A percentile compares a stretch with the other conserved stretches of the same genome.
Evolutionary conservation across 2,888 invertebrate species (phyloP).

Genomic region (Oxystoma pomonae): DNA sequence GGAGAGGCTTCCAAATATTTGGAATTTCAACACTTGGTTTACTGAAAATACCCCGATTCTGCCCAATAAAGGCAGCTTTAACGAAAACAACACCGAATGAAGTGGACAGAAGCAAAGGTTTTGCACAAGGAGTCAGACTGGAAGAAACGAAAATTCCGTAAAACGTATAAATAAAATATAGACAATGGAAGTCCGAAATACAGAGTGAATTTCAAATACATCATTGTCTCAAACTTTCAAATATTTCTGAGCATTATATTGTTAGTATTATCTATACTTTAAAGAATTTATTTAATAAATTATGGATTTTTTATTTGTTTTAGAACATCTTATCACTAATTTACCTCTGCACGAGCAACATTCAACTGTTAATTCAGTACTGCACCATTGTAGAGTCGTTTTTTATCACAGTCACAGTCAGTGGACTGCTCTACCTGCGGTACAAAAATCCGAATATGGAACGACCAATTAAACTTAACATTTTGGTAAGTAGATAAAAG

Average conservation of each 20-base stretch:
- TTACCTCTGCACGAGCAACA: constrained; percentile 80
- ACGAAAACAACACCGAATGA: too few species aligned
- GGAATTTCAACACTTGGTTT: too few species aligned
- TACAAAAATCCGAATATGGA: constrained; percentile 73
- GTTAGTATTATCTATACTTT: not conserved
- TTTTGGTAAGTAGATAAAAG: constrained; percentile 23
- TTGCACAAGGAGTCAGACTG: too few species aligned
- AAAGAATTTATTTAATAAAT: not conserved
- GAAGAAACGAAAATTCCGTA: too few species aligned
- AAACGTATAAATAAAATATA: too few species aligned
- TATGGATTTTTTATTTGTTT: constrained; percentile 29
- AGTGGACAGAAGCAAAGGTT: too few species aligned
- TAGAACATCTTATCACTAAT: constrained; percentile 79
- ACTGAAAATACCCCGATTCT: too few species aligned
- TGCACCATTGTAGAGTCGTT: constrained; percentile 90
- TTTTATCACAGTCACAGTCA: constrained; percentile 84
- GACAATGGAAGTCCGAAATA: too few species aligned
- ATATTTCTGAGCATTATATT: not conserved
- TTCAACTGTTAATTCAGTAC: constrained; percentile 85
- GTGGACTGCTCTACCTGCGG: constrained; percentile 79
- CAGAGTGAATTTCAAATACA: too few species aligned
- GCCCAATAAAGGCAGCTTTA: too few species aligned
- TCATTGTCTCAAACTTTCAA: too few species aligned
- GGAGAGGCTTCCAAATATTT: too few species aligned
- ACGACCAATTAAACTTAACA: constrained; percentile 77